Conservation (phyloP, 2,113 vertebrate genomes). For the Stercorarius parasiticus region DNA sequence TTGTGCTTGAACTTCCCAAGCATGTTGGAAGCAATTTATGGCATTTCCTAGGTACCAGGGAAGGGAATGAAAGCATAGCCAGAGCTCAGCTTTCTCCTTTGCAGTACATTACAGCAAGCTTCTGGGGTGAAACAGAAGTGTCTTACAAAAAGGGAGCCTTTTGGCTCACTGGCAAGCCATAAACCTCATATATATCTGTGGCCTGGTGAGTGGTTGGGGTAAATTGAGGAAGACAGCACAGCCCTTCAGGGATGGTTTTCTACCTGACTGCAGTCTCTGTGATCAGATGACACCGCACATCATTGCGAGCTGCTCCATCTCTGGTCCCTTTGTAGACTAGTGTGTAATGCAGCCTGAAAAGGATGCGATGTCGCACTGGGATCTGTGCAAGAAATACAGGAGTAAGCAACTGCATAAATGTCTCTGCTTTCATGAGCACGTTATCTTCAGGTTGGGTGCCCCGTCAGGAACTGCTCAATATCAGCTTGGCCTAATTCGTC, state of each 20-base stretch:
- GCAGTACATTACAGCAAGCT: not conserved
- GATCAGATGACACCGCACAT: not conserved
- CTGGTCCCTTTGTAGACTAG: not conserved
- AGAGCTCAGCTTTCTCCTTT: not conserved
- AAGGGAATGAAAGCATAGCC: not conserved
- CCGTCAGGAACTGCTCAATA: not conserved
- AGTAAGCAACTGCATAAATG: not conserved
- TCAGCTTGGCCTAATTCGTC: not conserved
- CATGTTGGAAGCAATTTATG: accelerated
- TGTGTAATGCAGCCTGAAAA: not conserved
- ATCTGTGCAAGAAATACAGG: not conserved
- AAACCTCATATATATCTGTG: not conserved
- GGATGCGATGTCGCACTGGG: not conserved
- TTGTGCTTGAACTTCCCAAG: not conserved
- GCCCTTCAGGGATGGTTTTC: not conserved
- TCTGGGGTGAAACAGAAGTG: not conserved
- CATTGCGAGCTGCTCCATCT: not conserved
- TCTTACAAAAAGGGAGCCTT: not conserved
- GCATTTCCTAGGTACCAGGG: not conserved
- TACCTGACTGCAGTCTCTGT: not conserved
- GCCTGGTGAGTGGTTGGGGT: not conserved
- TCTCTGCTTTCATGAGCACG: not conserved
- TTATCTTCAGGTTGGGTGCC: not conserved
- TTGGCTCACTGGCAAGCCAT: not conserved
- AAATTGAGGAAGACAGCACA: not conserved